These are phyloP conservation scores for Crossocerus cetratus DNA, from an alignment of 2,888 invertebrate genomes.

Conservation along the genomic window DNA sequence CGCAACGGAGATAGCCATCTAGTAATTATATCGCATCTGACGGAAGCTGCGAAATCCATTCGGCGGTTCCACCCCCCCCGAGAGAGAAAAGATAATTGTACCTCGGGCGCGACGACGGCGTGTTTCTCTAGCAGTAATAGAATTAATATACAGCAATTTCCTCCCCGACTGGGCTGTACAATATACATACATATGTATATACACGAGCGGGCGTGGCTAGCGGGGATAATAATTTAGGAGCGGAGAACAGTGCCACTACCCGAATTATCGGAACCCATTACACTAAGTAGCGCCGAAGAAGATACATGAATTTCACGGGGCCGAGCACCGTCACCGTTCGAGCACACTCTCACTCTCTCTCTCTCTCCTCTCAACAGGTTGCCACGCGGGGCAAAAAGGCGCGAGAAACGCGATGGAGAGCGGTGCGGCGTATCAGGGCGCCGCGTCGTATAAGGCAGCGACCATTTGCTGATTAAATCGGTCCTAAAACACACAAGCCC, in stretches of 20 bases:
- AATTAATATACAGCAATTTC: background rate
- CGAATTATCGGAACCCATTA: slow-evolving; percentile 35
- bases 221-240: background rate
- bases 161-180: background rate
- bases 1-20: background rate
- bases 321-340: background rate
- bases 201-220: background rate
- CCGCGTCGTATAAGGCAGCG: slow-evolving; percentile 10
- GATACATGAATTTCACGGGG: slow-evolving; percentile 30
- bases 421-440: no score
- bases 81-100: background rate
- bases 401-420: background rate
- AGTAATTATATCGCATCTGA: background rate
- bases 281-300: slow-evolving; percentile 4
- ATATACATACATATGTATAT: no score
- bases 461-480: slow-evolving; percentile 42
- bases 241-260: slow-evolving; percentile 6
- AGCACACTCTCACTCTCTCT: no score
- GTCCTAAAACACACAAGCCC: slow-evolving; percentile 14
- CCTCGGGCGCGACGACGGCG: background rate
- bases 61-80: background rate
- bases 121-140: background rate
- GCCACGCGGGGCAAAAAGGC: slow-evolving; percentile 39
- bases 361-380: slow-evolving; percentile 40
- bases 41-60: no score